Percentiles rank a stretch among this genome's conserved stretches.
Conservation (phyloP, 2,797 vertebrate genomes). For the Micrastur ruficollis region DNA sequence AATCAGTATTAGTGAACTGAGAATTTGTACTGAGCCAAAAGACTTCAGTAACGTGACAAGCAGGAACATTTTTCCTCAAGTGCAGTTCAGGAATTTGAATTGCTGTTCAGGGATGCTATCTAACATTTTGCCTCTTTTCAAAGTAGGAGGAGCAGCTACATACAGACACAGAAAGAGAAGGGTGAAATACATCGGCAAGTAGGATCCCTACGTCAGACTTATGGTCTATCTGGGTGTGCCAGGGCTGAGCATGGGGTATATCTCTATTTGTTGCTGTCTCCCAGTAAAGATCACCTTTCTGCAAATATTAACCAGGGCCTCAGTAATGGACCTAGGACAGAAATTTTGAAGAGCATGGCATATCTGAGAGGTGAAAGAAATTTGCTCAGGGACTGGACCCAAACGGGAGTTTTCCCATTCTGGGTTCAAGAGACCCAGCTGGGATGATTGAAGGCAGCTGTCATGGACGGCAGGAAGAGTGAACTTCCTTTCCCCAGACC, state of each 20-base stretch:
- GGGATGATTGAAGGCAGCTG: conserved; percentile 41
- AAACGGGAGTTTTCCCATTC: background rate
- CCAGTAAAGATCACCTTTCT: background rate
- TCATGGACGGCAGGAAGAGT: conserved; percentile 33
- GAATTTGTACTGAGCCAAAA: background rate
- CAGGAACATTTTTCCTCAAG: background rate
- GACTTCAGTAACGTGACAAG: background rate
- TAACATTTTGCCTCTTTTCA: background rate
- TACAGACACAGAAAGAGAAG: background rate
- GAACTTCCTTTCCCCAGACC: conserved; percentile 49
- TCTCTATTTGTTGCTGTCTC: background rate
- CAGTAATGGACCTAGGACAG: background rate
- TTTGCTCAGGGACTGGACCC: background rate
- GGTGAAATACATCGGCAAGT: background rate
- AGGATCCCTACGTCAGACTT: background rate
- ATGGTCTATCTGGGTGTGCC: background rate
- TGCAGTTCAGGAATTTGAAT: background rate
- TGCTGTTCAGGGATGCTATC: background rate
- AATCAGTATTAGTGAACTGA: background rate
- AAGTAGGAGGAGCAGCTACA: background rate
- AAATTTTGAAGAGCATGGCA: background rate
- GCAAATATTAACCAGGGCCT: background rate
- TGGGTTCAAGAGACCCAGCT: conserved; percentile 15
- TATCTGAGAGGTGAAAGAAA: background rate
- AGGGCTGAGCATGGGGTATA: background rate